Base-by-base conservation (phyloP, 1,140 invertebrate genomes). In the Penaeus indicus region DNA sequence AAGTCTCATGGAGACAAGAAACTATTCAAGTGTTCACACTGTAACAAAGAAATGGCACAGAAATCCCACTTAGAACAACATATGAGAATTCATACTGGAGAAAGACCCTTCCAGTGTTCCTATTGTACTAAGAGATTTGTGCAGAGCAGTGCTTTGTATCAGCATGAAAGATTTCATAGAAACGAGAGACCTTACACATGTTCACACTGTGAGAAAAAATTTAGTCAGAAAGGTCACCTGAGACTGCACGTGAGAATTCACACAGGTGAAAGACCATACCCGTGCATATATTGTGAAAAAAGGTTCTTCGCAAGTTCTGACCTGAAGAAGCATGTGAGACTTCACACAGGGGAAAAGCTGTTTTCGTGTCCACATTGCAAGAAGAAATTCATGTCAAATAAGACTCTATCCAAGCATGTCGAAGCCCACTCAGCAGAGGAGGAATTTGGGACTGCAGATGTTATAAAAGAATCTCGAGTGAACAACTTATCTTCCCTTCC, bases 1-100 rank as follows among this genome's bases (percentile, higher is more conserved):
- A 75, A 38, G 21, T 21, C 25, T 75, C 72, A 75, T 21, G 21
- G 27, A 3, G 72, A 21, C 7, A 27, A n/a, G 72, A 75, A 75
- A 25, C 21, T 27, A 75, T 75, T 75, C n/a, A 38, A 32, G 18
- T 75, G 72, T 38, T 75, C 72, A 27, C 27, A 75, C 27, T 75
- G 72, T 16, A 38, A 21, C 27, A 75, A 75, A 75, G 42, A 27
- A 27, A 32, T 75, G 27, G 10, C 72, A 1, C 72, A 32, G 72
- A 75, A 75, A 16, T 27, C 27, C 32, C 72, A 75, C 21, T 32
- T 75, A 19, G 42, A 38, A 75, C 27, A 32, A 19, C 72, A 75
- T 38, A 75, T 75, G n/a, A 75, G 72, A 75, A 75, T 75, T 5
- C 72, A 75, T 27, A 75, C 72, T n/a, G 72, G 72, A 75, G 72